A percentile compares a stretch with the other conserved stretches of the same genome.
These are phyloP conservation scores for Campoplex nolae DNA, from an alignment of 2,888 invertebrate species.

Conservation along the genomic window DNA sequence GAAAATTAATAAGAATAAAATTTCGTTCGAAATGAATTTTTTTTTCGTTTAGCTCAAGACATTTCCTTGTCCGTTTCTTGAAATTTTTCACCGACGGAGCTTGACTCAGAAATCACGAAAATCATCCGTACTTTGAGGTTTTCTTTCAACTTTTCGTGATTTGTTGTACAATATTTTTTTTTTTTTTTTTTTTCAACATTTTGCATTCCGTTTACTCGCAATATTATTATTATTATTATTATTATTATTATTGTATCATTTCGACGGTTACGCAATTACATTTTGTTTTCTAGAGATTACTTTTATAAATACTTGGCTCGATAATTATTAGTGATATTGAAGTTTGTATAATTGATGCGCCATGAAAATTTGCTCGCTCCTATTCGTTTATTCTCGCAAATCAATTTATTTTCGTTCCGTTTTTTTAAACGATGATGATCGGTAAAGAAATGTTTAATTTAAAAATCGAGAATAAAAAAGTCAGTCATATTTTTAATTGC, in stretches of 20 bases:
- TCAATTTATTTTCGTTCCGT: not conserved
- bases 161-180: not conserved
- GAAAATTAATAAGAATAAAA: not conserved
- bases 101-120: constrained; percentile 16
- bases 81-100: not conserved
- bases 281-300: constrained; percentile 42
- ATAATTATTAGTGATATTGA: not conserved
- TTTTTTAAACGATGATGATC: not conserved
- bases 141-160: not conserved
- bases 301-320: constrained; percentile 68
- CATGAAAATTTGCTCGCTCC: not conserved
- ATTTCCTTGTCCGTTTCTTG: constrained; percentile 59
- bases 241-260: constrained; percentile 43
- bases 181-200: not conserved
- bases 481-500: not conserved
- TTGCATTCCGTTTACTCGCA: constrained; percentile 11
- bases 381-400: not conserved
- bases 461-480: not conserved
- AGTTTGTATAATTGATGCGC: not conserved
- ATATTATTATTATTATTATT: no score
- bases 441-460: not conserved
- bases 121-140: constrained; percentile 22
- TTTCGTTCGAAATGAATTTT: not conserved
- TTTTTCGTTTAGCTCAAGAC: not conserved
- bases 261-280: not conserved